Evolutionary conservation across 2,888 invertebrate genomes (phyloP).

Genomic region (Sericinus montela): DNA sequence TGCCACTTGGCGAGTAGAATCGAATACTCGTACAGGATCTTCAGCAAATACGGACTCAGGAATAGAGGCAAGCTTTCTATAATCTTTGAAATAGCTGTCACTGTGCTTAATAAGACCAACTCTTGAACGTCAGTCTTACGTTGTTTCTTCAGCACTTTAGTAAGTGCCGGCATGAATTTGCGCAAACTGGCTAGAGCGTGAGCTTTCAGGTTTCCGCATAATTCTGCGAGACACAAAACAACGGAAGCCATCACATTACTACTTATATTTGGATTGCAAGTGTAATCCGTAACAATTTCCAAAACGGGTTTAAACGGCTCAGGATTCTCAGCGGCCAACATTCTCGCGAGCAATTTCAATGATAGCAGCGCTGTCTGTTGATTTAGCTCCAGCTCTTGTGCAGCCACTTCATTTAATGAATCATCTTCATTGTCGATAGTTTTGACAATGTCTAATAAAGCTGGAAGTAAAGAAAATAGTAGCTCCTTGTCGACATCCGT

Average conservation of each 20-base stretch:
- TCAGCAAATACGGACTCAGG: slow-evolving; percentile 90
- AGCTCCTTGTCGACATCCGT: slow-evolving; percentile 67
- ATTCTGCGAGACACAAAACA: slow-evolving; percentile 87
- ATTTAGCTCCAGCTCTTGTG: slow-evolving; percentile 82
- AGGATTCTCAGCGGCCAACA: slow-evolving; percentile 83
- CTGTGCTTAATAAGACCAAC: slow-evolving; percentile 83
- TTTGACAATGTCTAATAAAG: slow-evolving; percentile 80
- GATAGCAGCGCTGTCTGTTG: slow-evolving; percentile 91
- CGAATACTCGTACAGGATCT: slow-evolving; percentile 83
- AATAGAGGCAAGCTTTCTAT: slow-evolving; percentile 90
- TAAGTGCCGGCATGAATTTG: slow-evolving; percentile 87
- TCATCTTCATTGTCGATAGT: slow-evolving; percentile 64
- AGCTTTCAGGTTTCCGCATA: slow-evolving; percentile 86
- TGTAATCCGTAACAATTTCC: slow-evolving; percentile 82
- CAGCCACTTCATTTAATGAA: slow-evolving; percentile 39
- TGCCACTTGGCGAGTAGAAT: slow-evolving; percentile 77
- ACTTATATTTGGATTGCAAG: slow-evolving; percentile 67
- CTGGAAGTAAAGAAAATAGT: slow-evolving; percentile 80
- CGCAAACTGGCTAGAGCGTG: slow-evolving; percentile 87
- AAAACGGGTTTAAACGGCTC: slow-evolving; percentile 85
- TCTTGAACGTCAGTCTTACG: slow-evolving; percentile 80
- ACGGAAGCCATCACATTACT: slow-evolving; percentile 86
- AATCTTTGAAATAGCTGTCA: slow-evolving; percentile 89
- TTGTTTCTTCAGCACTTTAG: slow-evolving; percentile 81
- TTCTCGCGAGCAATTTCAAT: slow-evolving; percentile 88